Evolutionary conservation across 2,888 invertebrate species (phyloP), one percentile per base, ranked within the genome.

Genomic region (Dolomedes plantarius): DNA sequence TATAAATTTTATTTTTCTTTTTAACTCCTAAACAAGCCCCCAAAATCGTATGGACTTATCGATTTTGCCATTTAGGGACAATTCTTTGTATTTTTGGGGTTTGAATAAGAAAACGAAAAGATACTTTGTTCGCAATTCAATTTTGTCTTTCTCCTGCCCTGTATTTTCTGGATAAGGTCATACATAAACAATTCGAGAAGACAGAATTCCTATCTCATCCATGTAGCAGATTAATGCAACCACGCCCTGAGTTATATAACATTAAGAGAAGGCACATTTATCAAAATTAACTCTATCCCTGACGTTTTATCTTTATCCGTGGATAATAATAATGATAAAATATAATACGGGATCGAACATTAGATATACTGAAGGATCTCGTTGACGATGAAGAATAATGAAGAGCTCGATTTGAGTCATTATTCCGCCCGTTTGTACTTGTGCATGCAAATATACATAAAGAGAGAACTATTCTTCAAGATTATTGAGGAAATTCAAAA

Each of bases 111-210:
- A 46, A 46, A 36, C 5, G 36, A 16, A 46, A 46, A 16, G 46
- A 46, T 46, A 46, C 46, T 16, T 16, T 46, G 46, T 46, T 46
- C 46, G 46, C 46, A 46, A 46, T 46, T 46, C 46, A 46, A 46
- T 46, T 46, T 46, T 46, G 16, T 46, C 46, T 46, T 46, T 46
- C 16, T 16, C 36, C 36, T 36, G 36, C 6, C 5, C 36, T 36
- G 36, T 7, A 13, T 13, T 46, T 16, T 46, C 16, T 13, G 46
- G 46, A 46, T 6, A 46, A 16, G 46, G 46, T 46, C 46, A 46
- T 46, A 16, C 46, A 46, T 46, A 46, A 46, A 46, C 46, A 46
- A 46, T 46, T 46, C 9, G 46, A 16, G 16, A 46, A 46, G 46
- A 11, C 46, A 16, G 46, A 11, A 16, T 46, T 16, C 46, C 9